Base-by-base conservation (phyloP, 2,797 vertebrate genomes). In the Graptemys geographica region DNA sequence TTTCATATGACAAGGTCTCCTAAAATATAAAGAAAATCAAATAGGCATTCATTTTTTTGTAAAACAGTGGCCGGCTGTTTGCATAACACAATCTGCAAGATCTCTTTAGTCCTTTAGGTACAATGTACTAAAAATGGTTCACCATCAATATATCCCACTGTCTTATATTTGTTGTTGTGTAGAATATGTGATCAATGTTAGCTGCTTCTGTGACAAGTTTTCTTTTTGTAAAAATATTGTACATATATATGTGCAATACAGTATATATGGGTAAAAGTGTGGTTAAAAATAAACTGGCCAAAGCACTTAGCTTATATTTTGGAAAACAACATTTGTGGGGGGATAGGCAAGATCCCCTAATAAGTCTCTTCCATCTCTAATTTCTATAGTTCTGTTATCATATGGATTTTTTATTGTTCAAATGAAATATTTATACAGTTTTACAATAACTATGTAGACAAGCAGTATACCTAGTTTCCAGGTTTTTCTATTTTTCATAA, bases 371-470 rank as follows among this genome's bases (percentile, higher is more conserved):
- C 74, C 12, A 57, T 69, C 59, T 90, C 83, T 62, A 81, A 9
- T 55, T 62, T 83, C 69, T 91, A 65, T 51, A 88, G 79, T 87
- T 95, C 86, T 96, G 84, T 65, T 96, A 89, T 94, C 25, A 4
- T 84, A 69, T 1, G 15, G 47, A 82, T 92, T 94, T 94, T 49
- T 33, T 31, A 49, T 49, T 49, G 37, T 91, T 87, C 37, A 65
- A 56, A 55, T 49, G 65, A 91, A 94, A 78, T 76, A 4, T 57
- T 93, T 92, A n/a, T 84, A 51, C 59, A 79, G 9, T 84, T 92
- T 90, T 91, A 57, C 49, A 57, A 57, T 49, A 47, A 47, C 81
- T 93, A 1, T 72, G 37, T 79, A 88, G 83, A 85, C 19, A 41
- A 21, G 7, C 3, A 83, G 12, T 59, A 69, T 74, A 51, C 25